Percentiles rank a stretch among this genome's conserved stretches.
Evolutionary conservation across 35 echinoderm and acorn worm genomes (phyloP).

Genomic region (Heliocidaris tuberculata): DNA sequence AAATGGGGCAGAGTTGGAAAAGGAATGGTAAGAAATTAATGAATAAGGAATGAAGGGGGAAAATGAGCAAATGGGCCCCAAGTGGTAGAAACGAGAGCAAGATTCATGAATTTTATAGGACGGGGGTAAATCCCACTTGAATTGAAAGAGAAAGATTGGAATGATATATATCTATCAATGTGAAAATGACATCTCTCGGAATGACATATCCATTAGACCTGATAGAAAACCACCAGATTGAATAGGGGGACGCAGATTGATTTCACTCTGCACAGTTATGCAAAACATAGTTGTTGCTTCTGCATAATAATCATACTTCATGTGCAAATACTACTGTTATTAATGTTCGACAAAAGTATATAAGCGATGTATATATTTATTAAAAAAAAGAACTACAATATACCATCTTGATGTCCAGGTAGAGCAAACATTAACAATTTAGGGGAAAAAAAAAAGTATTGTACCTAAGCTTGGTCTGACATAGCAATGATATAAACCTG

Average conservation of each 20-base stretch:
- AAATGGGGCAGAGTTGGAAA: neutral
- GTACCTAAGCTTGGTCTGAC: too few relatives aligned
- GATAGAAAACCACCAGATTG: neutral
- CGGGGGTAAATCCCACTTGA: neutral
- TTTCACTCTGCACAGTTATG: neutral
- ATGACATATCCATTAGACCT: neutral
- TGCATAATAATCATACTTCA: too few relatives aligned
- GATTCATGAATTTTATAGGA: slow-evolving; percentile 1
- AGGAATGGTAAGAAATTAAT: slow-evolving; percentile 10
- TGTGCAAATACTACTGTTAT: too few relatives aligned
- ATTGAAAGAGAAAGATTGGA: neutral
- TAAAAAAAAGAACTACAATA: too few relatives aligned
- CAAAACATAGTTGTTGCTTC: too few relatives aligned
- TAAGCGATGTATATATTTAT: too few relatives aligned
- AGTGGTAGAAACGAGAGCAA: neutral
- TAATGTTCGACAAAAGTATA: too few relatives aligned
- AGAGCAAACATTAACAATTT: too few relatives aligned
- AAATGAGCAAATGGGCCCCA: neutral
- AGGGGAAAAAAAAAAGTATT: too few relatives aligned
- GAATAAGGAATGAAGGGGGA: slow-evolving; percentile 17
- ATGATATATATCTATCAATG: neutral
- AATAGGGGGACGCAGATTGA: neutral
- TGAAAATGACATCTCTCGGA: neutral
- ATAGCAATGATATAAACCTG: too few relatives aligned
- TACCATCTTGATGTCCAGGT: too few relatives aligned